A percentile compares a stretch with the other conserved stretches of the same genome.
phyloP scores from a whole-genome alignment of 1,140 invertebrate genomes.

The Mesaphorura yosii region DNA sequence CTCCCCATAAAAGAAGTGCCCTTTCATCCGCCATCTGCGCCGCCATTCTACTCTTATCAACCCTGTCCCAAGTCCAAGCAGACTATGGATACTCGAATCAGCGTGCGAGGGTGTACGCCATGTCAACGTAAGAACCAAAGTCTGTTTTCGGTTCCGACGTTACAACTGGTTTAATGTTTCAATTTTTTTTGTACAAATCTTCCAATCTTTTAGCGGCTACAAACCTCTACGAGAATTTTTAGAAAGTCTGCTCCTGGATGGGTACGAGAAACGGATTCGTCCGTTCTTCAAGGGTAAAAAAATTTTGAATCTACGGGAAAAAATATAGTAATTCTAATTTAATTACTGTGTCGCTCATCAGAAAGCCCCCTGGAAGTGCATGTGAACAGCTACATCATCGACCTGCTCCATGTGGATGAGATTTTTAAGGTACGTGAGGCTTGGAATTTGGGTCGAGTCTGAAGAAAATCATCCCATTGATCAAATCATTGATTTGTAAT shows the following conservation, averaged over 20 bases:
- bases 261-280: neutral
- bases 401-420: slow-evolving; percentile 10
- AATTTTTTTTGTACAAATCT: neutral
- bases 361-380: neutral
- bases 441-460: neutral
- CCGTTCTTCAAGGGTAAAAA: slow-evolving; percentile 2
- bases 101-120: neutral
- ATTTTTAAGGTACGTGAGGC: neutral
- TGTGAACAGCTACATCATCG: slow-evolving; percentile 5
- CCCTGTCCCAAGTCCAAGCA: neutral
- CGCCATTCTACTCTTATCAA: neutral
- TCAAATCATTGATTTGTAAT: neutral
- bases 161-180: neutral
- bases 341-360: neutral
- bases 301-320: neutral
- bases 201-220: neutral
- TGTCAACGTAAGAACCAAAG: neutral
- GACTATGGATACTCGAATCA: neutral
- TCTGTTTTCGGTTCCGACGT: neutral
- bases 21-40: too few relatives aligned
- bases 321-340: neutral
- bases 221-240: slow-evolving; percentile 1
- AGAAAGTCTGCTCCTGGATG: neutral
- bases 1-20: too few relatives aligned
- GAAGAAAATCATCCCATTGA: neutral